A percentile compares a stretch with the other conserved stretches of the same genome.
These are phyloP conservation scores for Montipora capricornis DNA, from an alignment of 64 coral and sea anemone genomes.

Conservation along the genomic window DNA sequence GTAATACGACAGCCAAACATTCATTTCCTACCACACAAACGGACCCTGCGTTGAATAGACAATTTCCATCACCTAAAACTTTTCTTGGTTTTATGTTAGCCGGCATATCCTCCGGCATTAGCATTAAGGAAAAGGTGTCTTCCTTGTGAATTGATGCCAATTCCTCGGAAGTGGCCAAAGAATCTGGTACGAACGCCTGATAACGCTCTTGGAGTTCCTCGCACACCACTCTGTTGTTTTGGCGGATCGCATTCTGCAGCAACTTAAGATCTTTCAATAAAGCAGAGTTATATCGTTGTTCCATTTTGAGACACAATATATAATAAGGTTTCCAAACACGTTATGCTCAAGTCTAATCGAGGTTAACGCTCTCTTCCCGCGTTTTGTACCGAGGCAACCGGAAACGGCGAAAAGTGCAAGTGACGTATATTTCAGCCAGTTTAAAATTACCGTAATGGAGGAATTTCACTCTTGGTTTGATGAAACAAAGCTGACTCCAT, in stretches of 20 bases:
- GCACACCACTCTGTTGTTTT: background rate
- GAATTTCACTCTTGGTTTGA: background rate
- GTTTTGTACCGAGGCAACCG: no score
- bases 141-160: background rate
- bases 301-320: background rate
- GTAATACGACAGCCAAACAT: background rate
- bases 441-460: background rate
- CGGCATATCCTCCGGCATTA: background rate
- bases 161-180: no score
- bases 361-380: no score
- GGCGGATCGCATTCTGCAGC: background rate
- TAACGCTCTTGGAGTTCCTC: background rate
- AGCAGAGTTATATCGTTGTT: background rate
- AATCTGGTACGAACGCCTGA: no score
- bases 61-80: background rate
- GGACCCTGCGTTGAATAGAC: background rate
- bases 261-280: background rate
- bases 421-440: no score
- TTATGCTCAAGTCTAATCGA: no score
- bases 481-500: background rate
- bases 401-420: no score
- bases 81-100: background rate
- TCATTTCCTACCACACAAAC: background rate
- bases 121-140: background rate
- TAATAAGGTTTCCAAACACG: background rate